Evolutionary conservation across 2,113 vertebrate genomes (phyloP).

Genomic region (Corydoras sp.): DNA sequence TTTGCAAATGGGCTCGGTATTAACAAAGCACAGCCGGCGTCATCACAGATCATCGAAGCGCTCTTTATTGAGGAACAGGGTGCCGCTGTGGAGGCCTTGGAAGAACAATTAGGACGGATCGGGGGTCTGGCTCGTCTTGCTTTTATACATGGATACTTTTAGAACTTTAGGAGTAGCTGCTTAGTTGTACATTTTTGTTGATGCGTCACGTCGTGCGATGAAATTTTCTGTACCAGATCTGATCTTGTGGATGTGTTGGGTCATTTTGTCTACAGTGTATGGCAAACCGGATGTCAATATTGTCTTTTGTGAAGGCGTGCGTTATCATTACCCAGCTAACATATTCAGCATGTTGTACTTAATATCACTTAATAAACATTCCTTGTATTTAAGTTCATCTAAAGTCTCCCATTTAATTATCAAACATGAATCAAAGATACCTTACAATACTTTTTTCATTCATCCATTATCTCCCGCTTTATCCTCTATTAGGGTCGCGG

Average conservation of each 20-base stretch:
- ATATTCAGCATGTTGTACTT: conserved; percentile 20
- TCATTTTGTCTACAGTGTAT: conserved; percentile 26
- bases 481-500: too few species aligned
- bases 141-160: neutral
- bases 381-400: conserved; percentile 10
- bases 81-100: conserved; percentile 61
- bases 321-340: neutral
- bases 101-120: conserved; percentile 30
- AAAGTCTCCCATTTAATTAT: too few species aligned
- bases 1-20: conserved; percentile 7
- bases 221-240: conserved; percentile 19
- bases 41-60: conserved; percentile 11
- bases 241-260: conserved; percentile 4
- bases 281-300: neutral
- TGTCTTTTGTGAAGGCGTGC: conserved; percentile 42
- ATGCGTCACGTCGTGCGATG: conserved; percentile 6
- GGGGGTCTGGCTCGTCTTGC: neutral
- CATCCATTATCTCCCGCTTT: too few species aligned
- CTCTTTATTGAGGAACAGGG: neutral
- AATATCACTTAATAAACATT: conserved; percentile 39
- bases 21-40: neutral
- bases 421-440: too few species aligned
- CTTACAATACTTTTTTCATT: too few species aligned
- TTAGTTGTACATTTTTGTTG: neutral
- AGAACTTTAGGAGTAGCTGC: neutral